A percentile compares a stretch with the other conserved stretches of the same genome.
Evolutionary conservation across 2,113 vertebrate genomes (phyloP).

Genomic region (Anhinga rufa): DNA sequence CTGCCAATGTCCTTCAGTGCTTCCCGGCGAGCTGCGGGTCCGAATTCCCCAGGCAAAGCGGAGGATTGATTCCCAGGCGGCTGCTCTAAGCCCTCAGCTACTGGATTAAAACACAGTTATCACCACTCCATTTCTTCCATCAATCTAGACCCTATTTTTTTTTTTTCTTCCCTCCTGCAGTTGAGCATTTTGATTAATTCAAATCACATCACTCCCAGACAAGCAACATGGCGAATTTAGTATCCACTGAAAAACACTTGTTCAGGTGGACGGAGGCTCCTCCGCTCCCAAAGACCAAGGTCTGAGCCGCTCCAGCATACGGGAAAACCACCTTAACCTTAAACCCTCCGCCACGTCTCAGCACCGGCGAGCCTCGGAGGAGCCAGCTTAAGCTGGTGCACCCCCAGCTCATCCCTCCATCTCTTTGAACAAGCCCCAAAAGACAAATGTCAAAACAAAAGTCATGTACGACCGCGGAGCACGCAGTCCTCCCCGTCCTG

Average conservation of each 20-base stretch:
- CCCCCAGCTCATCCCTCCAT: background rate
- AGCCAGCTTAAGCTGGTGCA: background rate
- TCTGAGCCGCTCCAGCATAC: fast-evolving
- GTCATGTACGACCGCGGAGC: fast-evolving
- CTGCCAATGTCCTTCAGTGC: fast-evolving
- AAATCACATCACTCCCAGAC: conserved; percentile 41
- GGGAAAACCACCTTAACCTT: background rate
- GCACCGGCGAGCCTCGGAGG: background rate
- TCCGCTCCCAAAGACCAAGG: background rate
- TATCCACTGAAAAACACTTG: background rate
- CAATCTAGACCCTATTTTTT: background rate
- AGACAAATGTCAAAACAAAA: background rate
- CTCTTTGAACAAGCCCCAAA: background rate
- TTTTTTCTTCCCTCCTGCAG: background rate
- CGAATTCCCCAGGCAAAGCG: background rate
- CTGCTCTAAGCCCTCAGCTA: conserved; percentile 13
- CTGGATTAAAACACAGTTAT: conserved; percentile 58
- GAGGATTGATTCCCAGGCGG: background rate
- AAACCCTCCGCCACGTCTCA: background rate
- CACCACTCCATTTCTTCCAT: conserved; percentile 15
- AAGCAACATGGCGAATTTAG: background rate
- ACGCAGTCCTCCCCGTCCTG: background rate
- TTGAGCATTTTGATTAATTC: conserved; percentile 53
- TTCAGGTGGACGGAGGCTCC: background rate
- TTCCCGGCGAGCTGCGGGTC: fast-evolving